Evolutionary conservation across 2,888 invertebrate species (phyloP).

Genomic region (Scaptodrosophila latifasciaeformis): DNA sequence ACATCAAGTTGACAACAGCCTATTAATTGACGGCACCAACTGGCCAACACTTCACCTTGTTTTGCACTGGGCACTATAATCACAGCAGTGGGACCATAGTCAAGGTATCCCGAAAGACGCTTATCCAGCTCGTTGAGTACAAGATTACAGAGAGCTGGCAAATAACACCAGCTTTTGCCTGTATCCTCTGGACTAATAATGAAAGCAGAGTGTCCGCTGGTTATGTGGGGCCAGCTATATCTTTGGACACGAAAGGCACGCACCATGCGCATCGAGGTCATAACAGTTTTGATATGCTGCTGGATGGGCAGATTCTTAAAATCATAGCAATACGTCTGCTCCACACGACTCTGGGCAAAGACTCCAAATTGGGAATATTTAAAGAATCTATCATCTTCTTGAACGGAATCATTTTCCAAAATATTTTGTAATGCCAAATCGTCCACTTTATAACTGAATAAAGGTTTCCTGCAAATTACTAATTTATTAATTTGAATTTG

Average conservation of each 20-base stretch:
- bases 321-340: slow-evolving; percentile 4
- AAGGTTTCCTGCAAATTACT: not conserved
- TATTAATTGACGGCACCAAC: not conserved
- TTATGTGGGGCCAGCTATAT: slow-evolving; percentile 37
- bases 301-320: slow-evolving; percentile 14
- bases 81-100: slow-evolving; percentile 31
- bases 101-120: not conserved
- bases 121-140: not conserved
- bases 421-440: not conserved
- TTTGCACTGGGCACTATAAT: slow-evolving; percentile 15
- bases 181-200: slow-evolving; percentile 23
- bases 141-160: slow-evolving; percentile 34
- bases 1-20: fast-evolving
- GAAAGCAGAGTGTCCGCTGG: slow-evolving; percentile 24
- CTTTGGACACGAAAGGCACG: slow-evolving; percentile 24
- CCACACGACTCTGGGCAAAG: slow-evolving; percentile 12
- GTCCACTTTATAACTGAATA: not conserved
- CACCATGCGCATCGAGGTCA: not conserved
- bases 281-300: no score
- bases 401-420: not conserved
- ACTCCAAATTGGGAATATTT: slow-evolving; percentile 13
- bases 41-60: slow-evolving; percentile 13
- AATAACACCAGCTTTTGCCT: slow-evolving; percentile 42
- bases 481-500: not conserved
- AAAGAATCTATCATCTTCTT: not conserved